phyloP scores from a whole-genome alignment of 30 jellyfish, hydroid and myxozoan species.

The Rhopilema esculentum region DNA sequence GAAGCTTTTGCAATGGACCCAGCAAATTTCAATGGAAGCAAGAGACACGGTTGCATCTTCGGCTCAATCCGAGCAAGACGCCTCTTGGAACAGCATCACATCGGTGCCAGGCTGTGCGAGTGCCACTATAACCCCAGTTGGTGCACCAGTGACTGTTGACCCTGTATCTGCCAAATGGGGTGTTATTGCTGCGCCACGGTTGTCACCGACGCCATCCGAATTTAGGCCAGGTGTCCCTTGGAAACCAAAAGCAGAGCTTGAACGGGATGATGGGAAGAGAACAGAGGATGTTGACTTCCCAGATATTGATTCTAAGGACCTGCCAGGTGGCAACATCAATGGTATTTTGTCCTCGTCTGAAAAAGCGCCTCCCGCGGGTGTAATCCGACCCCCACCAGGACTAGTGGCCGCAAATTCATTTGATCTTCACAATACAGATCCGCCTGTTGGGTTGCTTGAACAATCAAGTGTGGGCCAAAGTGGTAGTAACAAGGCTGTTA shows the following conservation, averaged over 20 bases:
- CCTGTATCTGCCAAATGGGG: conserved; percentile 99
- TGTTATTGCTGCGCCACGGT: conserved; percentile 97
- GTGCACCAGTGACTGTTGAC: conserved; percentile 81
- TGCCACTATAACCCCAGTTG: conserved; percentile 24
- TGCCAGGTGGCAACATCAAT: conserved; percentile 7
- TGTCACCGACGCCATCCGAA: conserved; percentile 99
- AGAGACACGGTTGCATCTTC: conserved; percentile 67
- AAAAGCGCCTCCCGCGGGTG: conserved; percentile 48
- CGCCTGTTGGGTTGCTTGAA: not conserved
- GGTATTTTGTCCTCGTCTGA: conserved; percentile 36
- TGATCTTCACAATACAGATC: conserved; percentile 35
- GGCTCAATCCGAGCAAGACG: conserved; percentile 16
- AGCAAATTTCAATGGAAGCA: conserved; percentile 52
- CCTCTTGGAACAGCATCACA: conserved; percentile 27
- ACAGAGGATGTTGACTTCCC: conserved; percentile 17
- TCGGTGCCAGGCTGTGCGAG: conserved; percentile 12
- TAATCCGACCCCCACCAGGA: conserved; percentile 89
- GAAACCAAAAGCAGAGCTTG: conserved; percentile 92
- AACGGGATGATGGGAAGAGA: conserved; percentile 49
- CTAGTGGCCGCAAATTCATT: conserved; percentile 41
- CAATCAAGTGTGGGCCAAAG: conserved; percentile 1
- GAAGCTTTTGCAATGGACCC: conserved; percentile 91
- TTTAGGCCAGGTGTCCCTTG: conserved; percentile 99
- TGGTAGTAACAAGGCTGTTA: not conserved
- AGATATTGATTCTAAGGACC: conserved; percentile 8